Evolutionary conservation across 1,140 invertebrate genomes (phyloP).

Genomic region (Hypothenemus hampei): DNA sequence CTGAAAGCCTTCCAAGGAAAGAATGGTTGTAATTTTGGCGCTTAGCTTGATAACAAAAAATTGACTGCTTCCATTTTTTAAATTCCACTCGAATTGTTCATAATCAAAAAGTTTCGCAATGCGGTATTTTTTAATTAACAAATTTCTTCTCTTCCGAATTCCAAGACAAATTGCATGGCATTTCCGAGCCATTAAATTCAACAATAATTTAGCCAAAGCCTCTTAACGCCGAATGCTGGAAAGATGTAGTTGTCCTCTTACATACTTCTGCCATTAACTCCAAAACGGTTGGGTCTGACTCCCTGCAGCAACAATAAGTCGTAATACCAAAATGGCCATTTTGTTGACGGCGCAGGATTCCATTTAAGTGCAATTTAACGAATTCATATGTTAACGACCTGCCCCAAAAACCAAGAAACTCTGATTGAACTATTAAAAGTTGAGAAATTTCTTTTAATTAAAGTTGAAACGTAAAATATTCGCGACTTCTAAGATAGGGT

Average conservation of each 20-base stretch:
- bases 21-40: too few relatives aligned
- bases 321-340: slow-evolving; percentile 9
- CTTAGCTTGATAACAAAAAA: too few relatives aligned
- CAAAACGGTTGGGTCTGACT: slow-evolving; percentile 2
- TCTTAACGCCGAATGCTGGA: slow-evolving; percentile 17
- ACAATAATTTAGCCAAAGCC: slow-evolving; percentile 20
- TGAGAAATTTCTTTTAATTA: too few relatives aligned
- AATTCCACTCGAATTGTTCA: too few relatives aligned
- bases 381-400: neutral
- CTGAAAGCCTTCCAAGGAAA: too few relatives aligned
- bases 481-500: too few relatives aligned
- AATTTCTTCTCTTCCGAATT: slow-evolving; percentile 5
- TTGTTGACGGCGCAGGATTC: slow-evolving; percentile 6
- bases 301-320: slow-evolving; percentile 8
- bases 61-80: too few relatives aligned
- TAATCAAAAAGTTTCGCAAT: too few relatives aligned
- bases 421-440: too few relatives aligned
- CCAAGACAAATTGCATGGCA: slow-evolving; percentile 15
- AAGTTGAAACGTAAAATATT: too few relatives aligned
- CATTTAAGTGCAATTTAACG: slow-evolving; percentile 1
- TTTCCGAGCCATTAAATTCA: slow-evolving; percentile 14
- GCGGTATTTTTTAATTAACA: slow-evolving; percentile 16
- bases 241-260: slow-evolving; percentile 21
- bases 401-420: too few relatives aligned
- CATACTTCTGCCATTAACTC: slow-evolving; percentile 20